These are phyloP conservation scores for Porites lutea DNA, from an alignment of 64 coral and sea anemone genomes.

Conservation along the genomic window DNA sequence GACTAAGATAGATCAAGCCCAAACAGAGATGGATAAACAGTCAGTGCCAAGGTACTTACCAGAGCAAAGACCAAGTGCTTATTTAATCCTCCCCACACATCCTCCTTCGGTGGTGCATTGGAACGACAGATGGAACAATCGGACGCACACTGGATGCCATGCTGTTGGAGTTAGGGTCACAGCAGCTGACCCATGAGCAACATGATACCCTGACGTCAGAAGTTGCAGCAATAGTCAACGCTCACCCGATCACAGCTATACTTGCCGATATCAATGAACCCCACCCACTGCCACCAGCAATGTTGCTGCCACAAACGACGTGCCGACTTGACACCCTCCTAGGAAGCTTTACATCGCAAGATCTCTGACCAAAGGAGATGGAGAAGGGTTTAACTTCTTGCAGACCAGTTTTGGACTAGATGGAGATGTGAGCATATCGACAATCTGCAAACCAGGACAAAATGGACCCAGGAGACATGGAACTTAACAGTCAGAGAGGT, in stretches of 20 bases:
- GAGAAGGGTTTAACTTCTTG: neutral
- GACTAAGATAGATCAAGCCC: neutral
- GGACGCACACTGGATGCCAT: neutral
- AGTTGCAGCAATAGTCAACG: neutral
- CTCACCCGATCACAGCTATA: constrained; percentile 2
- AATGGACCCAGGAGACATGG: neutral
- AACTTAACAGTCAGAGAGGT: neutral
- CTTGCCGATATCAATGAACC: neutral
- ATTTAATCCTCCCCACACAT: neutral
- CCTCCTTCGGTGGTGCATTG: neutral
- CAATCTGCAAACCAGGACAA: neutral
- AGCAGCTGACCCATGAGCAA: constrained; percentile 1
- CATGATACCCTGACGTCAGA: neutral
- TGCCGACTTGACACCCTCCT: neutral
- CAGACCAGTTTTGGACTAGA: constrained; percentile 5
- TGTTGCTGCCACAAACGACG: neutral
- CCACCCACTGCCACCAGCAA: neutral
- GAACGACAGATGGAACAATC: neutral
- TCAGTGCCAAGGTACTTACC: too few species aligned
- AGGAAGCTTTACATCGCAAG: neutral
- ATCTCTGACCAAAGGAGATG: neutral
- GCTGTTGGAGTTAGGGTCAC: neutral
- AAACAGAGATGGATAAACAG: neutral
- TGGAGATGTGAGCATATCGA: neutral
- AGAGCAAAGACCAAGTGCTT: too few species aligned